A percentile compares a stretch with the other conserved stretches of the same genome.
These are phyloP conservation scores for Prosopocoilus inquinatus DNA, from an alignment of 2,888 invertebrate genomes.

Conservation along the genomic window DNA sequence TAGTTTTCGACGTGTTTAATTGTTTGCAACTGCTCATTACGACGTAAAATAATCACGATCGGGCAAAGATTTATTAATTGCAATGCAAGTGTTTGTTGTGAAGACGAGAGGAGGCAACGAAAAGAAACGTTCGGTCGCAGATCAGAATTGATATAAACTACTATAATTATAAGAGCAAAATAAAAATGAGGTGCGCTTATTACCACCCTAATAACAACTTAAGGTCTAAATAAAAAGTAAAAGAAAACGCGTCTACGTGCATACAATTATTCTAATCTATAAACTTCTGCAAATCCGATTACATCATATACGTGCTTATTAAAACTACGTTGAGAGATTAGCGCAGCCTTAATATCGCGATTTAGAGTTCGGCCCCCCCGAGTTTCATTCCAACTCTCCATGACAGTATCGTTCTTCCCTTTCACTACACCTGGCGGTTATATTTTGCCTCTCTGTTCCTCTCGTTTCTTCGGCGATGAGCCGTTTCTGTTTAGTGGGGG, in stretches of 20 bases:
- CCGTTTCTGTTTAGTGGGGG: slow-evolving; percentile 33
- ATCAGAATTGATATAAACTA: background rate
- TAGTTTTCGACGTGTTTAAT: no score
- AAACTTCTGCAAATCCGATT: slow-evolving; percentile 19
- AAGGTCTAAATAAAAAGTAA: background rate
- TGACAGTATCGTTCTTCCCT: slow-evolving; percentile 31
- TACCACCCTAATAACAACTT: slow-evolving; percentile 10
- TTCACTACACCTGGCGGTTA: slow-evolving; percentile 41
- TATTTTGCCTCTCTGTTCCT: slow-evolving; percentile 20
- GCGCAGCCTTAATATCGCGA: slow-evolving; percentile 7
- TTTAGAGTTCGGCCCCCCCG: no score
- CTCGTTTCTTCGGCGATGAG: slow-evolving; percentile 11
- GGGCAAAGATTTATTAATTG: no score
- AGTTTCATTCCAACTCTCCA: background rate
- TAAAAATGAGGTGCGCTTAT: slow-evolving; percentile 4
- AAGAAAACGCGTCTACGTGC: background rate
- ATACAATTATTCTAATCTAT: slow-evolving; percentile 22
- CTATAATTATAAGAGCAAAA: slow-evolving; percentile 7
- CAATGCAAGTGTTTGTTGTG: no score
- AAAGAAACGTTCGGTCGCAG: no score
- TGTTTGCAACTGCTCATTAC: no score
- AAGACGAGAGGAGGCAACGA: no score
- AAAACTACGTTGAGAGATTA: slow-evolving; percentile 15
- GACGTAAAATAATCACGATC: no score
- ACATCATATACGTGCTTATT: slow-evolving; percentile 21